These are phyloP conservation scores for Coremacera marginata DNA, from an alignment of 2,888 invertebrate genomes.

Conservation along the genomic window DNA sequence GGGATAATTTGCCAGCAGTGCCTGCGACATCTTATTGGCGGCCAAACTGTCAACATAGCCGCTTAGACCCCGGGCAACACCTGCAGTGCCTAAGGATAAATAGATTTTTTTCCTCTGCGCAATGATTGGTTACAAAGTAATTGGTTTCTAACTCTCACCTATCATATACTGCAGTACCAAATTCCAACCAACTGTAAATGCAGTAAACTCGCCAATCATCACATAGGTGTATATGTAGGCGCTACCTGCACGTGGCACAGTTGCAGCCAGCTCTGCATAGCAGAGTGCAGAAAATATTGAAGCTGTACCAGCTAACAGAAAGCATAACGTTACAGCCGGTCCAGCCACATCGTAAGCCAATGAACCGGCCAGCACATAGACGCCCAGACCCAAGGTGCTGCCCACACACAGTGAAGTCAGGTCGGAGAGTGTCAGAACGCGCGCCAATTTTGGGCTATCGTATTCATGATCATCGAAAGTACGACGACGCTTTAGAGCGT, in stretches of 20 bases:
- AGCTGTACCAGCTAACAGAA: conserved; percentile 91
- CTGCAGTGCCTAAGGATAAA: conserved; percentile 74
- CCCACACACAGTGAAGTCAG: conserved; percentile 89
- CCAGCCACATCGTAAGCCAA: conserved; percentile 90
- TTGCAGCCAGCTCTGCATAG: conserved; percentile 85
- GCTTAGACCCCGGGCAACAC: conserved; percentile 81
- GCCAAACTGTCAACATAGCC: conserved; percentile 79
- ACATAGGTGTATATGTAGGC: conserved; percentile 91
- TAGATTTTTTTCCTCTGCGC: too few species aligned
- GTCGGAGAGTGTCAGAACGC: conserved; percentile 86
- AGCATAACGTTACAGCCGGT: conserved; percentile 91
- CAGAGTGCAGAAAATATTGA: conserved; percentile 90
- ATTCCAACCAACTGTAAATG: conserved; percentile 88
- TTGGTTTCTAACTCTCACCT: conserved; percentile 71
- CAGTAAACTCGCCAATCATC: conserved; percentile 82
- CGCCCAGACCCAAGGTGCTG: conserved; percentile 91
- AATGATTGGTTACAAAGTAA: not conserved
- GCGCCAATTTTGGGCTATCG: conserved; percentile 69
- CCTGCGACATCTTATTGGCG: conserved; percentile 73
- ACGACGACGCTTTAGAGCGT: conserved; percentile 70
- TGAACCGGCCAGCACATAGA: conserved; percentile 93
- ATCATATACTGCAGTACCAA: conserved; percentile 83
- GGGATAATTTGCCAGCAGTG: conserved; percentile 72
- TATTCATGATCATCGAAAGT: conserved; percentile 68
- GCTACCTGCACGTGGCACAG: conserved; percentile 85